Conservation (phyloP, 2,797 vertebrate genomes). For the Chanos chanos region DNA sequence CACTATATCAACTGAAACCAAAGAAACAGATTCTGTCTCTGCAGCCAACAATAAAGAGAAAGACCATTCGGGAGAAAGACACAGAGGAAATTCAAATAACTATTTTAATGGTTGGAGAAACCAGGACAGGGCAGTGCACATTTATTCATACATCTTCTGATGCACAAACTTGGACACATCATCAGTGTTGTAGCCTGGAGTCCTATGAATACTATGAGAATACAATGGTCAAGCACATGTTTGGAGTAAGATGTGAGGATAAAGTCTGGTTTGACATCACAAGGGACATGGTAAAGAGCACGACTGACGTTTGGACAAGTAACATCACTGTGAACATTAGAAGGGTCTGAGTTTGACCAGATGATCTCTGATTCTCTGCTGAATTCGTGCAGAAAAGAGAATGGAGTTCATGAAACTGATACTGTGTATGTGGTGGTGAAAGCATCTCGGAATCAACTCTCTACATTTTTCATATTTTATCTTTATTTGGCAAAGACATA, state of each 20-base stretch:
- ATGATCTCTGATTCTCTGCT: not conserved
- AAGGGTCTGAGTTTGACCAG: conserved; percentile 2
- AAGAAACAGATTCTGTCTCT: too few species aligned
- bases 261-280: conserved; percentile 17
- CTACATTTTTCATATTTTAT: conserved; percentile 30
- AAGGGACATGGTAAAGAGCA: not conserved
- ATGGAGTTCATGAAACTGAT: too few species aligned
- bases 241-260: conserved; percentile 5
- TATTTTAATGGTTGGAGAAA: conserved; percentile 24
- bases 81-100: not conserved
- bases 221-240: conserved; percentile 4
- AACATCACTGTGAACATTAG: conserved; percentile 17
- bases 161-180: too few species aligned
- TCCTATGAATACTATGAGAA: too few species aligned
- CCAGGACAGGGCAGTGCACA: conserved; percentile 27
- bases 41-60: not conserved
- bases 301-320: conserved; percentile 5
- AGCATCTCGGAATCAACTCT: not conserved
- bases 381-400: conserved; percentile 2
- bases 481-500: conserved; percentile 31
- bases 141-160: too few species aligned
- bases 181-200: too few species aligned
- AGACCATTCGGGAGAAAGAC: not conserved
- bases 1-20: too few species aligned
- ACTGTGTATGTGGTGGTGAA: conserved; percentile 20